Evolutionary conservation across 2,888 invertebrate genomes (phyloP).

Genomic region (Oxycera nigricornis): DNA sequence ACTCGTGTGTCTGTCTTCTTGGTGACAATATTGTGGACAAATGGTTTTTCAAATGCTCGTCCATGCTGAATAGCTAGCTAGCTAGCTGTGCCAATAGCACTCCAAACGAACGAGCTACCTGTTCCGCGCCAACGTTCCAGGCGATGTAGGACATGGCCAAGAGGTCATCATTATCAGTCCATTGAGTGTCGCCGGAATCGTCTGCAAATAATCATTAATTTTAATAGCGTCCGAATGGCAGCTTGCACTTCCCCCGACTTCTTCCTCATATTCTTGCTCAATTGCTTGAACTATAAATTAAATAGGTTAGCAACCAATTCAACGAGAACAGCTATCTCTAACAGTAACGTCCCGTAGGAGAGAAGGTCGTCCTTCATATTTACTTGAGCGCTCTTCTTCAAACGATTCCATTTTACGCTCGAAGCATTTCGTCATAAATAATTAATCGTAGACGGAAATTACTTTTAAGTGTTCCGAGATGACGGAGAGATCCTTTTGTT

Average conservation of each 20-base stretch:
- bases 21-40: background rate
- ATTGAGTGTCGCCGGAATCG: slow-evolving; percentile 42
- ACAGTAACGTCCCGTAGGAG: background rate
- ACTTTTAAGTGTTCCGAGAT: slow-evolving; percentile 33
- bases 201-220: slow-evolving; percentile 46
- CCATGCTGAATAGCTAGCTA: background rate
- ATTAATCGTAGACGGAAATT: slow-evolving; percentile 35
- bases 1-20: background rate
- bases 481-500: slow-evolving; percentile 28
- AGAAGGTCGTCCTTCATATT: slow-evolving; percentile 1
- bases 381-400: slow-evolving; percentile 17
- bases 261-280: no score
- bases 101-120: slow-evolving; percentile 21
- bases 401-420: slow-evolving; percentile 26
- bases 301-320: background rate
- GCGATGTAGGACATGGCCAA: background rate
- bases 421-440: slow-evolving; percentile 29
- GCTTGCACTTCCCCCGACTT: background rate
- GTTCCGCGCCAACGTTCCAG: slow-evolving; percentile 1
- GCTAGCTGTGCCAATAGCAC: background rate
- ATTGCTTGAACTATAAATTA: background rate
- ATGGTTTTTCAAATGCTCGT: background rate
- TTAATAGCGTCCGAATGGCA: slow-evolving; percentile 41
- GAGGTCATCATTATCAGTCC: slow-evolving; percentile 30
- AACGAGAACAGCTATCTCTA: background rate